These are phyloP conservation scores for Tenrec ecaudatus DNA, from an alignment of 2,113 vertebrate species.

Conservation along the genomic window DNA sequence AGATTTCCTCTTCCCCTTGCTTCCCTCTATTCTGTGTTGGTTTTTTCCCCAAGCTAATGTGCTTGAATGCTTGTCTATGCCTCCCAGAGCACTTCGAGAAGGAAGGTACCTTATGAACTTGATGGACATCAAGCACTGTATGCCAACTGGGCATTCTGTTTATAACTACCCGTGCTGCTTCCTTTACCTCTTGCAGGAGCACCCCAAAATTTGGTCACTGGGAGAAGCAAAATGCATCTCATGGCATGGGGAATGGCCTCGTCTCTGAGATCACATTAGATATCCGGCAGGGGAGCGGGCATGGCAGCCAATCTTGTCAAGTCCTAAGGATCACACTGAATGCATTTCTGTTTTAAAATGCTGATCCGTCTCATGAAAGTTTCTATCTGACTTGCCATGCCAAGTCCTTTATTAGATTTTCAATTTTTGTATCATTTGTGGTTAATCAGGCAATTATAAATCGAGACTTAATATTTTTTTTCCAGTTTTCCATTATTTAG, in stretches of 20 bases:
- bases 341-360: conserved; percentile 48
- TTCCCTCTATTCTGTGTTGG: not conserved
- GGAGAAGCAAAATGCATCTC: not conserved
- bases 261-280: not conserved
- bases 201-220: conserved; percentile 13
- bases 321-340: not conserved
- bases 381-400: conserved; percentile 28
- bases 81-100: conserved; percentile 56
- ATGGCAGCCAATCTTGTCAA: conserved; percentile 23
- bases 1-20: conserved; percentile 9
- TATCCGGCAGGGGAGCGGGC: not conserved
- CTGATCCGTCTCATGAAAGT: conserved; percentile 56
- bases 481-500: conserved; percentile 67
- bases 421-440: conserved; percentile 63
- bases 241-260: not conserved
- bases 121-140: conserved; percentile 36
- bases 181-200: not conserved
- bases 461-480: conserved; percentile 61
- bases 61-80: conserved; percentile 44
- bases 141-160: not conserved
- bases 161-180: not conserved
- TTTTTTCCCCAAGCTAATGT: conserved; percentile 25
- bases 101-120: conserved; percentile 15
- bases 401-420: conserved; percentile 70
- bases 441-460: conserved; percentile 64